Conservation (phyloP, 2,113 vertebrate genomes). For the Acinonyx jubatus region DNA sequence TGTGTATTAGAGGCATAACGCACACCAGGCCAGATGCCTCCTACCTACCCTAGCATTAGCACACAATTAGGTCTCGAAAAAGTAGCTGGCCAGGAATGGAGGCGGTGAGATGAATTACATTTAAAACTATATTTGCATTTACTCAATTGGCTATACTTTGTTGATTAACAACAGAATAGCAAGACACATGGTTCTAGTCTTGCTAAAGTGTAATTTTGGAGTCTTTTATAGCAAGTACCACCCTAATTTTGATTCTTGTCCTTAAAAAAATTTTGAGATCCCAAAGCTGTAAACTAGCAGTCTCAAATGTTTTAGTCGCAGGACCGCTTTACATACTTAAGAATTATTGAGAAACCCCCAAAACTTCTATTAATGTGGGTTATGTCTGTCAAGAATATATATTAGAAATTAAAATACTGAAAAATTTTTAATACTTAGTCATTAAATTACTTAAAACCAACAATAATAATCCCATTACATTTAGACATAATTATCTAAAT, state of each 20-base stretch:
- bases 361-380: neutral
- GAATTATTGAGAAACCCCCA: neutral
- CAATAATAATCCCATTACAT: neutral
- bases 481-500: neutral
- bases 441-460: neutral
- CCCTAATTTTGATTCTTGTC: neutral
- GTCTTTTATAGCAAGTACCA: neutral
- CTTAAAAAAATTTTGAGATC: slow-evolving; percentile 10
- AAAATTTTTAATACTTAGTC: neutral
- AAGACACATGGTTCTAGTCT: neutral
- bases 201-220: neutral
- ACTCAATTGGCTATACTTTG: neutral
- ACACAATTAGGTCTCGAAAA: neutral
- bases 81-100: neutral
- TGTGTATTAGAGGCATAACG: neutral
- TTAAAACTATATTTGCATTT: neutral
- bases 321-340: neutral
- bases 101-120: neutral
- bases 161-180: neutral
- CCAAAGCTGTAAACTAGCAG: neutral
- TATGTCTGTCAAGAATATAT: neutral
- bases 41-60: neutral
- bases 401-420: neutral
- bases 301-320: neutral
- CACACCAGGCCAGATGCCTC: neutral